phyloP scores from a whole-genome alignment of 2,888 invertebrate genomes.

The Ennomos erosarius region DNA sequence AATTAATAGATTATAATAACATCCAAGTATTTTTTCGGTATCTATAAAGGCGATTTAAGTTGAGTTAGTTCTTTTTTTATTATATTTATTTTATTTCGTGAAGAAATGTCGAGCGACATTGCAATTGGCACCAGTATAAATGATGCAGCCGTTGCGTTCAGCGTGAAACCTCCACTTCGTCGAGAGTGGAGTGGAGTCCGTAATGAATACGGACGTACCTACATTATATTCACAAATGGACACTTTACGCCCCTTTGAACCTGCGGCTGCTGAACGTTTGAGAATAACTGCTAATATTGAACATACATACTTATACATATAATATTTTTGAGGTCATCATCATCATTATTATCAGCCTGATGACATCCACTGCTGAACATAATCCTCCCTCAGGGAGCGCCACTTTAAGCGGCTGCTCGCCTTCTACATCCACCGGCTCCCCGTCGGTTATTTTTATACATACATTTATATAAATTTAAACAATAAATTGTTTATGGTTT shows the following conservation, averaged over 20 bases:
- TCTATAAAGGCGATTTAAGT: not conserved
- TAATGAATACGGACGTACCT: conserved; percentile 43
- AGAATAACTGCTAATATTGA: conserved; percentile 3
- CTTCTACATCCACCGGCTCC: too few relatives aligned
- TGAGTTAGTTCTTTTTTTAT: not conserved
- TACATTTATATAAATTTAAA: too few relatives aligned
- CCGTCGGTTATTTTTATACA: too few relatives aligned
- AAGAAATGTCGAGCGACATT: conserved; percentile 7
- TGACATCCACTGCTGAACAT: too few relatives aligned
- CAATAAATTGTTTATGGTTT: too few relatives aligned
- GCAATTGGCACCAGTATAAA: conserved; percentile 41
- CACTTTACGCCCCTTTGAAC: conserved; percentile 1
- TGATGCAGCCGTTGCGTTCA: conserved; percentile 48
- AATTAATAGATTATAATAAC: too few relatives aligned
- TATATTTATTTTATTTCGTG: too few relatives aligned
- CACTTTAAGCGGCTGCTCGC: too few relatives aligned
- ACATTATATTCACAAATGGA: conserved; percentile 19
- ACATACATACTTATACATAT: not conserved
- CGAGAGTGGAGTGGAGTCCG: conserved; percentile 34
- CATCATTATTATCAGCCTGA: too few relatives aligned
- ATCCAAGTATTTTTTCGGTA: too few relatives aligned
- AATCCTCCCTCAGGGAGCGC: too few relatives aligned
- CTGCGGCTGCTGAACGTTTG: conserved; percentile 1
- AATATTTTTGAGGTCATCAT: too few relatives aligned
- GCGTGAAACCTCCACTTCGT: conserved; percentile 50